A percentile compares a stretch with the other conserved stretches of the same genome.
Evolutionary conservation across 2,888 invertebrate genomes (phyloP).

Genomic region (Lasioglossum villosulum): DNA sequence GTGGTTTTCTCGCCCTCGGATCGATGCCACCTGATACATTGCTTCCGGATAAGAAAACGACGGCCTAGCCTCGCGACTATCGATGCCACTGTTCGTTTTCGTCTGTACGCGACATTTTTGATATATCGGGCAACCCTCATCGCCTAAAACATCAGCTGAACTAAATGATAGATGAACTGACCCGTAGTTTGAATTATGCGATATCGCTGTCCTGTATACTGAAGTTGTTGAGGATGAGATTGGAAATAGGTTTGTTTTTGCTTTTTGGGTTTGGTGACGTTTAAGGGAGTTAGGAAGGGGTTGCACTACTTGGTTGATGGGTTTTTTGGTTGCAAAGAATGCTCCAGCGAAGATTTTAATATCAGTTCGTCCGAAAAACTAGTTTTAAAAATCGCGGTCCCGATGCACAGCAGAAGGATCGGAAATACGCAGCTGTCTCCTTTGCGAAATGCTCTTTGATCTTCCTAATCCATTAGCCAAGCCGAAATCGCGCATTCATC

Average conservation of each 20-base stretch:
- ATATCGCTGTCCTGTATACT: background rate
- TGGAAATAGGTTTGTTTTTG: background rate
- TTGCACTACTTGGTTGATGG: background rate
- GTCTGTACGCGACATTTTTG: constrained; percentile 45
- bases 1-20: constrained; percentile 14
- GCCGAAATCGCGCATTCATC: background rate
- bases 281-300: background rate
- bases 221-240: background rate
- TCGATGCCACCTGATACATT: constrained; percentile 60
- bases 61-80: constrained; percentile 8
- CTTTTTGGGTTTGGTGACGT: background rate
- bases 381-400: background rate
- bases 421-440: background rate
- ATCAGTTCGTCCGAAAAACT: background rate
- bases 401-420: background rate
- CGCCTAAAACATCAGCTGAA: background rate
- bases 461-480: background rate
- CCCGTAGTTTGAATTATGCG: background rate
- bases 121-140: constrained; percentile 32
- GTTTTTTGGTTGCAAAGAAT: background rate
- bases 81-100: constrained; percentile 46
- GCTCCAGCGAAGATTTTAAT: background rate
- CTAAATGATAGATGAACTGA: constrained; percentile 40
- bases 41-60: constrained; percentile 55
- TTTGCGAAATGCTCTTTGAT: background rate